Evolutionary conservation across 2,113 vertebrate species (phyloP).

Genomic region (Ctenomys sociabilis): DNA sequence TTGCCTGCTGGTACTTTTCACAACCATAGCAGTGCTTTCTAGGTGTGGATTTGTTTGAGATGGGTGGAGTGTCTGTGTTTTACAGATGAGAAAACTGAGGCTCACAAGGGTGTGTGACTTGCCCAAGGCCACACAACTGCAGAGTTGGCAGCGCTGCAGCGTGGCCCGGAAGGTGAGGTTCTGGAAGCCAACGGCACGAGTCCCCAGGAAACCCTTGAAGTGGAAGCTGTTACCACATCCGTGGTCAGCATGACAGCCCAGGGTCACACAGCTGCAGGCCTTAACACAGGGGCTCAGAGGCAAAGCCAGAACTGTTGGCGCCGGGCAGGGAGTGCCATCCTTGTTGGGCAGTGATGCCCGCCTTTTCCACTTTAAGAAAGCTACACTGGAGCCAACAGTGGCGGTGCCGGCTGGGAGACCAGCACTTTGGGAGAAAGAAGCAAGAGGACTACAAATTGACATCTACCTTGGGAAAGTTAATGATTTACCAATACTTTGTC

Average conservation of each 20-base stretch:
- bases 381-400: not conserved
- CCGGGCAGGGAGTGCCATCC: rapidly evolving
- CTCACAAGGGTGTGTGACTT: not conserved
- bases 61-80: not conserved
- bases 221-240: too few relatives aligned
- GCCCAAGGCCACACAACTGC: not conserved
- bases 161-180: rapidly evolving
- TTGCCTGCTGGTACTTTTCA: not conserved
- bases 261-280: not conserved
- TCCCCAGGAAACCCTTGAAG: rapidly evolving
- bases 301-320: not conserved
- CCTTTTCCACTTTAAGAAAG: not conserved
- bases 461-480: not conserved
- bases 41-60: rapidly evolving
- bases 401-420: not conserved
- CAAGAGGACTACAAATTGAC: not conserved
- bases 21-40: rapidly evolving
- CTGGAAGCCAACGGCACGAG: rapidly evolving
- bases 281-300: rapidly evolving
- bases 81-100: slow-evolving; percentile 2
- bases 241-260: rapidly evolving
- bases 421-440: not conserved
- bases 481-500: not conserved
- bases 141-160: not conserved
- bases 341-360: rapidly evolving